These are phyloP conservation scores for Drosophila crucigera DNA, from an alignment of 2,888 invertebrate species.

Conservation along the genomic window DNA sequence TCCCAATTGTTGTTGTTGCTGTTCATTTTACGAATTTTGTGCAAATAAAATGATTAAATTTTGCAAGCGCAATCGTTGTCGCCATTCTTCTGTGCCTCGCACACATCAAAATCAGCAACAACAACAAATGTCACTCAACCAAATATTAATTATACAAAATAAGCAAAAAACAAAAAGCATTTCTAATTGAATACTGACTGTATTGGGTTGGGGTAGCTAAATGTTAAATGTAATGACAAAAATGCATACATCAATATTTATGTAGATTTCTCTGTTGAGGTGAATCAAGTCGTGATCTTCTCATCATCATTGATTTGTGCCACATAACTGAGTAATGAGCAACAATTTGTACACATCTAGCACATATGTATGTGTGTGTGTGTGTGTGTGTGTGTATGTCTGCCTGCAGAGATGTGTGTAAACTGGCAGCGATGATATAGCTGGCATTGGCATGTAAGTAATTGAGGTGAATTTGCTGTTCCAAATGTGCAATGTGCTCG, in stretches of 20 bases:
- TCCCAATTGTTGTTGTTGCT: slow-evolving; percentile 21
- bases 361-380: too few species aligned
- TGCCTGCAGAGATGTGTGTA: background rate
- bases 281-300: background rate
- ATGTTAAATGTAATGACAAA: too few species aligned
- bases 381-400: too few species aligned
- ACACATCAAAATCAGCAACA: background rate
- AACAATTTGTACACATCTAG: too few species aligned
- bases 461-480: slow-evolving; percentile 11
- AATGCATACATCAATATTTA: too few species aligned
- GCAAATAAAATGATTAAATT: slow-evolving; percentile 39
- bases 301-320: too few species aligned
- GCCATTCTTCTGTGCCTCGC: slow-evolving; percentile 19
- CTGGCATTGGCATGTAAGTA: slow-evolving; percentile 4
- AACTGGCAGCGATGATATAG: background rate
- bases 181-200: background rate
- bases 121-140: slow-evolving; percentile 1
- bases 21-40: slow-evolving; percentile 28
- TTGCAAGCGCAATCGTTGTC: slow-evolving; percentile 15
- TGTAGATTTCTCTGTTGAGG: too few species aligned
- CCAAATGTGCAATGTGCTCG: slow-evolving; percentile 14
- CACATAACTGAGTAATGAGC: background rate
- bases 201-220: background rate
- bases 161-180: background rate
- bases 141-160: background rate